Evolutionary conservation across 1,140 invertebrate genomes (phyloP), one percentile per base, ranked within the genome.

Genomic region (Bombyx mori): DNA sequence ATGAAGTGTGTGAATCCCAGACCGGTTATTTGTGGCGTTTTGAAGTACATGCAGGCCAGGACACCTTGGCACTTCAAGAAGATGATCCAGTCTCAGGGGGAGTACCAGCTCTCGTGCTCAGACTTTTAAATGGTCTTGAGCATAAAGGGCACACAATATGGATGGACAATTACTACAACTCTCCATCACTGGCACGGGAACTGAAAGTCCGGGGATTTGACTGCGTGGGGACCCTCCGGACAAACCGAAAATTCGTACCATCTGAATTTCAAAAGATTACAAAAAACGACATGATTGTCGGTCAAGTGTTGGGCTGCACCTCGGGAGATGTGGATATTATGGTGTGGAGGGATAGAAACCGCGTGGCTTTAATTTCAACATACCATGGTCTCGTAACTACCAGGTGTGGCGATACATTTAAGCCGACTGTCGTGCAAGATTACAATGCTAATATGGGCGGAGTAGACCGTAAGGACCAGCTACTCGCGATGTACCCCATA

Each of bases 161-260:
- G 12, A 18, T 71, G 60, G 66, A 71, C 26, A 68, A 68, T 58
- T 74, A 55, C 61, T 69, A 61, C 46, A 71, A 67, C 45, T 64
- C 60, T n/a, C 61, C 58, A 1, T 42, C 61, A 8, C 54, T 71
- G 7, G 61, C 62, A 69, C 12, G 12, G 12, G 12, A 18, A 18
- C 12, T 18, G 12, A 18, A 18, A 18, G 12, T 18, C 12, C 12
- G 12, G 12, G 12, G 12, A 18, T 18, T 18, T 18, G 12, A 18
- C 12, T 18, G 12, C 12, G 12, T 18, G 8, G 71, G 69, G 44
- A 58, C 65, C 8, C 50, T 66, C 8, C 49, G 49, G 4, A 50
- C 22, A 50, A 50, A 22, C n/a, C 49, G 7, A 10, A 18, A 9
- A 9, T 22, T 58, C 42, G 42, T 63, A 8, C 61, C 61, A 8